These are phyloP conservation scores for Amaurobius ferox DNA, from an alignment of 2,888 invertebrate genomes.

Conservation along the genomic window DNA sequence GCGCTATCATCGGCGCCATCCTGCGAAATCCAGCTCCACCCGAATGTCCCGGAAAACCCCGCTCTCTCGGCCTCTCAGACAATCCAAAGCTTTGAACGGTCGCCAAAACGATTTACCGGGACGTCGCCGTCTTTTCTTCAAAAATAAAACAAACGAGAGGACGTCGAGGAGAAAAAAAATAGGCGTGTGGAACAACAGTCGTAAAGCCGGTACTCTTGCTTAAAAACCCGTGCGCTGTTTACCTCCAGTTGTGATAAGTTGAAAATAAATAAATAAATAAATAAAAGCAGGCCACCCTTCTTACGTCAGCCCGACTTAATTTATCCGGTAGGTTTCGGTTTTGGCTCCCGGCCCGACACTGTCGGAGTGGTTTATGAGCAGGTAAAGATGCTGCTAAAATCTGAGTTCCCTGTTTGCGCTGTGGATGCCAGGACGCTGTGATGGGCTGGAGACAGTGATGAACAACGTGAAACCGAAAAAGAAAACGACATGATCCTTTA, in stretches of 20 bases:
- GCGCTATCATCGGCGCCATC: too few species aligned
- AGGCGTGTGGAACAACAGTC: constrained; percentile 12
- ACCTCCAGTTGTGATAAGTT: background rate
- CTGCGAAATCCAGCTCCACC: background rate
- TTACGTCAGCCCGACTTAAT: constrained; percentile 24
- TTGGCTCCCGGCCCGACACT: constrained; percentile 4
- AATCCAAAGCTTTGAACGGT: constrained; percentile 5
- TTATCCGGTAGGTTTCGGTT: constrained; percentile 18
- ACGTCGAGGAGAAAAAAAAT: background rate
- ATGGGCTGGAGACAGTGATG: background rate
- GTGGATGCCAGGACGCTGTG: background rate
- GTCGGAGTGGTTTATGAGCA: constrained; percentile 22
- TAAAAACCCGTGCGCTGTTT: constrained; percentile 8
- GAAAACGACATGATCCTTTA: too few species aligned
- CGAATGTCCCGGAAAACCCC: background rate
- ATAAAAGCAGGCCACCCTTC: background rate
- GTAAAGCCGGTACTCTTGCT: constrained; percentile 10
- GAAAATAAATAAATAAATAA: constrained; percentile 30
- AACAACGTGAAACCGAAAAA: too few species aligned
- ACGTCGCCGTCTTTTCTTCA: constrained; percentile 14
- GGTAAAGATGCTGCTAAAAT: constrained; percentile 15
- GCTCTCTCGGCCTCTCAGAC: background rate
- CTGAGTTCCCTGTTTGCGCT: constrained; percentile 2
- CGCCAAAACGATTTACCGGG: constrained; percentile 25
- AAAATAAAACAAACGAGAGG: background rate